These are phyloP conservation scores for Brachyhypopomus gauderio DNA, from an alignment of 2,113 vertebrate genomes.

Conservation along the genomic window DNA sequence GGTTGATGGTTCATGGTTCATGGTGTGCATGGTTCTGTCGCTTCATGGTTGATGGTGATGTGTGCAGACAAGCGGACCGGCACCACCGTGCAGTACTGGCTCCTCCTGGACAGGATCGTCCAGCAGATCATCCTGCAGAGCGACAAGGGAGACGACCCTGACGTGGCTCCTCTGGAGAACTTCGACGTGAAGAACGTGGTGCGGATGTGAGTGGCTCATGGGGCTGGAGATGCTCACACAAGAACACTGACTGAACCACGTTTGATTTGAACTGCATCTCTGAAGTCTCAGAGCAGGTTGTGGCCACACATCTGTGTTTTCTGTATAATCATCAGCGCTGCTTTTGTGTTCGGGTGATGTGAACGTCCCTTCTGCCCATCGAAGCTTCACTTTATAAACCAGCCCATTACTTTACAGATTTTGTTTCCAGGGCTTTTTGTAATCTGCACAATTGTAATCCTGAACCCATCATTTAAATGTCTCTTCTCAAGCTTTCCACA, in stretches of 20 bases:
- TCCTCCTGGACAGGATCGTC: slow-evolving; percentile 93
- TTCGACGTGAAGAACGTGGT: slow-evolving; percentile 99
- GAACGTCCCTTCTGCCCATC: too few species aligned
- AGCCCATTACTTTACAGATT: not conserved
- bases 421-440: slow-evolving; percentile 6
- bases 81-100: slow-evolving; percentile 98
- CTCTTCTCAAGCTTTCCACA: not conserved
- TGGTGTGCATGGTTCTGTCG: not conserved
- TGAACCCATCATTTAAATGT: slow-evolving; percentile 32
- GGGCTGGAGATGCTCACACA: too few species aligned
- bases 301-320: too few species aligned
- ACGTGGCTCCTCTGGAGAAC: slow-evolving; percentile 93
- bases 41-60: not conserved
- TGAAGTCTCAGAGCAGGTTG: too few species aligned
- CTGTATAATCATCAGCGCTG: too few species aligned
- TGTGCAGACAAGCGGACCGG: slow-evolving; percentile 90
- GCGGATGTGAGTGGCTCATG: slow-evolving; percentile 84
- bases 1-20: too few species aligned
- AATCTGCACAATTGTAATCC: slow-evolving; percentile 28
- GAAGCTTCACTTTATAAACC: not conserved
- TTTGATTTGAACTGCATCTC: too few species aligned
- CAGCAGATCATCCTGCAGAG: slow-evolving; percentile 98
- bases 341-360: too few species aligned
- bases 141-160: slow-evolving; percentile 95
- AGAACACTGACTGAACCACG: too few species aligned